Percentiles rank a stretch among this genome's conserved stretches.
These are phyloP conservation scores for Trematomus bernacchii DNA, from an alignment of 2,797 vertebrate species.

Conservation along the genomic window DNA sequence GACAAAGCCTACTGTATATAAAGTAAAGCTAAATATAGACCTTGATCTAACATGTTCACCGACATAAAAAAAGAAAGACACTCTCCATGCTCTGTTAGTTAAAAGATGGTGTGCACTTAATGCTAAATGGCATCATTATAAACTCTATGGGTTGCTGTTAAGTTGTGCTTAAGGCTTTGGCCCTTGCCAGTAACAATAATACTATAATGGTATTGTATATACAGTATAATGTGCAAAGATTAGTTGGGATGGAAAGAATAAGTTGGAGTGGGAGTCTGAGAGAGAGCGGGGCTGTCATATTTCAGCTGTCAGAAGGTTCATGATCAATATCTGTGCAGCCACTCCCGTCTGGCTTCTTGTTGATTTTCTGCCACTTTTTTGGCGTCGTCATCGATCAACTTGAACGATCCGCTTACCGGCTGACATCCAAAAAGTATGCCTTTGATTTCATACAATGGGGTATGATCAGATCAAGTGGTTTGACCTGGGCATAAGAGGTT, in stretches of 20 bases:
- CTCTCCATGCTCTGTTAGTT: neutral
- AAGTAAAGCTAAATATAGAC: neutral
- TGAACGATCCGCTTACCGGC: slow-evolving; percentile 37
- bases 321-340: slow-evolving; percentile 66
- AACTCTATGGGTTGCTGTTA: neutral
- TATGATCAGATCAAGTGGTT: slow-evolving; percentile 20
- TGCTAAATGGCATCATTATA: neutral
- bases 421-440: slow-evolving; percentile 33
- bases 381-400: slow-evolving; percentile 51
- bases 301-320: slow-evolving; percentile 49
- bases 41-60: slow-evolving; percentile 13
- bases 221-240: neutral
- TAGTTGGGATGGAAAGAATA: neutral
- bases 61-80: slow-evolving; percentile 8
- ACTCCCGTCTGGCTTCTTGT: slow-evolving; percentile 50
- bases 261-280: slow-evolving; percentile 5
- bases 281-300: slow-evolving; percentile 43
- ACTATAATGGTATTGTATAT: neutral
- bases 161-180: slow-evolving; percentile 9
- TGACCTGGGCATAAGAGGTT: neutral
- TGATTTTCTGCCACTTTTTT: slow-evolving; percentile 58
- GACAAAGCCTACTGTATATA: neutral
- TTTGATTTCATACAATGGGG: slow-evolving; percentile 37
- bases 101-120: neutral
- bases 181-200: slow-evolving; percentile 9